phyloP scores from a whole-genome alignment of 2,797 vertebrate species.

The Periophthalmus magnuspinnatus region DNA sequence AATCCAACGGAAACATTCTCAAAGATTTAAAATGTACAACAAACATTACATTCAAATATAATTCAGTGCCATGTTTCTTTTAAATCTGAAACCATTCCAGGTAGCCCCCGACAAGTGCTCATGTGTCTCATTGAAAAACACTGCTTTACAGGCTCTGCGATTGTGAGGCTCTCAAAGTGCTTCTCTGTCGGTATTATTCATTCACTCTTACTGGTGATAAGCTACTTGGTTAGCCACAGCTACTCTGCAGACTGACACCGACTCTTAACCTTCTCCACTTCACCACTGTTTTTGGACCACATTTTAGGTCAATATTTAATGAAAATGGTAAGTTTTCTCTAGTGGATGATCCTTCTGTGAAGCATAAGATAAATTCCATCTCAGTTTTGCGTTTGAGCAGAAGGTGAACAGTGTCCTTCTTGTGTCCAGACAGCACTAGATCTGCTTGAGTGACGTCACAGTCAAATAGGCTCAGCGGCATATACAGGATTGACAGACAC shows the following conservation, averaged over 20 bases:
- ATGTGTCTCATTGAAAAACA: no score
- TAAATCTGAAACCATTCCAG: no score
- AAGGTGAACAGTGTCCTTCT: slow-evolving; percentile 23
- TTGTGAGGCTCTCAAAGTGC: neutral
- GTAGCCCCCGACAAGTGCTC: no score
- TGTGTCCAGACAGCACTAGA: slow-evolving; percentile 21
- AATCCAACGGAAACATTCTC: no score
- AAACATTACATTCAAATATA: no score
- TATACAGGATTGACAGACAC: slow-evolving; percentile 40
- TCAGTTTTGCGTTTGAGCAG: slow-evolving; percentile 16
- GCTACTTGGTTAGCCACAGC: neutral
- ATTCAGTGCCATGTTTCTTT: no score
- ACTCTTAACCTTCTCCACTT: neutral
- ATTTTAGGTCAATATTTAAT: neutral
- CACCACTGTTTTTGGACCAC: no score
- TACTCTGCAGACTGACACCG: neutral
- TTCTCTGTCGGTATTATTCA: neutral
- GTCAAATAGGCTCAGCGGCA: slow-evolving; percentile 59
- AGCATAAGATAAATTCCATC: neutral
- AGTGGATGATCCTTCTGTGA: neutral
- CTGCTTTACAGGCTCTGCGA: neutral
- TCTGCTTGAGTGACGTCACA: slow-evolving; percentile 51
- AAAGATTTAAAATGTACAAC: no score
- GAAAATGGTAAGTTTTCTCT: neutral
- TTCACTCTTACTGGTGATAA: neutral